Conservation (phyloP, 2,797 vertebrate genomes). For the Glossophaga mutica region DNA sequence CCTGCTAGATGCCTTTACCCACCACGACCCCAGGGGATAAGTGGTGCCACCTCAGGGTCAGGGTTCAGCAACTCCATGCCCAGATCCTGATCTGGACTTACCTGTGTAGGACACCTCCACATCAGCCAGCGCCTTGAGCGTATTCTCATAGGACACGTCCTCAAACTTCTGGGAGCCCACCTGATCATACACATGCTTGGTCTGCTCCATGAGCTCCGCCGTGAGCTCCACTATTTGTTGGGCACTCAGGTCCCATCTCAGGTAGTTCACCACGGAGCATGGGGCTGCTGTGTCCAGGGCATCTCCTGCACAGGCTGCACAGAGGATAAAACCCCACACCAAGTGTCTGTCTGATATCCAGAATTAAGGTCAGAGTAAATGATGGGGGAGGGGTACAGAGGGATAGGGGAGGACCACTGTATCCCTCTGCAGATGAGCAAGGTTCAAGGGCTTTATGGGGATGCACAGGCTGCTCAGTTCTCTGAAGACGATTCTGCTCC, state of each 20-base stretch:
- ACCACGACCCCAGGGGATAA: no score
- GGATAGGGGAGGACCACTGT: no score
- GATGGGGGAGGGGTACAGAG: neutral
- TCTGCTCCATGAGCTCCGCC: slow-evolving; percentile 85
- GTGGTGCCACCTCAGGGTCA: accelerated
- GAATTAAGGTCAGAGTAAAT: neutral
- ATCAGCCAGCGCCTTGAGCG: slow-evolving; percentile 90
- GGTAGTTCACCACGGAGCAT: slow-evolving; percentile 80
- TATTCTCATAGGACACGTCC: slow-evolving; percentile 88
- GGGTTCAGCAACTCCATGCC: neutral
- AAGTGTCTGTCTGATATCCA: neutral
- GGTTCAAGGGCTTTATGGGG: neutral
- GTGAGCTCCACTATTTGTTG: slow-evolving; percentile 86
- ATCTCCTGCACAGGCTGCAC: slow-evolving; percentile 80
- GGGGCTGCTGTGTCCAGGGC: slow-evolving; percentile 77
- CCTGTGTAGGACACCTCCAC: slow-evolving; percentile 95
- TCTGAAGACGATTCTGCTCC: neutral
- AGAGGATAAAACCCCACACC: neutral
- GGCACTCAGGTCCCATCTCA: slow-evolving; percentile 91
- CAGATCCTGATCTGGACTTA: slow-evolving; percentile 41
- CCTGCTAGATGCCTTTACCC: neutral
- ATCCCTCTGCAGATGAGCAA: neutral
- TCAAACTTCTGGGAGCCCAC: slow-evolving; percentile 86
- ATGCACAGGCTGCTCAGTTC: accelerated
- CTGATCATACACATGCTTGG: slow-evolving; percentile 90